Percentiles rank a stretch among this genome's conserved stretches.
Evolutionary conservation across 2,797 vertebrate species (phyloP).

Genomic region (Epinephelus malabaricus): DNA sequence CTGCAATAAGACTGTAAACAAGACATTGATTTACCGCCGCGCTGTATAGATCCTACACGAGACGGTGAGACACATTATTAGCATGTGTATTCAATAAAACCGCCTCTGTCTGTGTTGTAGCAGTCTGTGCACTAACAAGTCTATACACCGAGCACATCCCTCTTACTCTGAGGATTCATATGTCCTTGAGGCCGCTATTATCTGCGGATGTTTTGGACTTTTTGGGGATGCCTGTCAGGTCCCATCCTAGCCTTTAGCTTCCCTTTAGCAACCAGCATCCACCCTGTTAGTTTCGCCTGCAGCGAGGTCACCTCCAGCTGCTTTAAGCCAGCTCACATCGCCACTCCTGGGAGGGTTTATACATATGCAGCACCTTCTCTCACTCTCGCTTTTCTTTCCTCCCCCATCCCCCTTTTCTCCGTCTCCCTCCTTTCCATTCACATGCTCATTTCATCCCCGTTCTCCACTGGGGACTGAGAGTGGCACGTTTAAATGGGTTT

Average conservation of each 20-base stretch:
- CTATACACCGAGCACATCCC: conserved; percentile 22
- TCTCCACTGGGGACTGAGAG: conserved; percentile 40
- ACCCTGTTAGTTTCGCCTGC: conserved; percentile 51
- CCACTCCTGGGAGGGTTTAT: conserved; percentile 47
- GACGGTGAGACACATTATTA: conserved; percentile 52
- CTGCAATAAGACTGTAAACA: conserved; percentile 57
- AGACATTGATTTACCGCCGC: conserved; percentile 68
- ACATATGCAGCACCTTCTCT: conserved; percentile 42
- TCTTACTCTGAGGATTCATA: not conserved
- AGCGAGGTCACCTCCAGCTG: conserved; percentile 71
- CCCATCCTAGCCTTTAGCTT: conserved; percentile 32
- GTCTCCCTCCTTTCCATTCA: conserved; percentile 32
- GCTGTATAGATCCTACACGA: conserved; percentile 47
- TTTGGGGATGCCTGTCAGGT: conserved; percentile 48
- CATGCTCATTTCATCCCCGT: conserved; percentile 56
- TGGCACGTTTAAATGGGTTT: conserved; percentile 60
- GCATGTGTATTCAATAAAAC: conserved; percentile 54
- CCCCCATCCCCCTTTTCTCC: not conserved
- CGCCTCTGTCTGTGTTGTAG: conserved; percentile 26
- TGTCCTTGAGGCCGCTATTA: conserved; percentile 20
- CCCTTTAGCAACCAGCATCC: conserved; percentile 37
- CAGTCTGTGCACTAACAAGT: conserved; percentile 28
- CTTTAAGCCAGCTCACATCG: conserved; percentile 57
- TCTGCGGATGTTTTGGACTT: conserved; percentile 16
- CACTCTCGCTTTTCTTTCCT: not conserved